Evolutionary conservation across 1,140 invertebrate species (phyloP).

Genomic region (Nomia melanderi): DNA sequence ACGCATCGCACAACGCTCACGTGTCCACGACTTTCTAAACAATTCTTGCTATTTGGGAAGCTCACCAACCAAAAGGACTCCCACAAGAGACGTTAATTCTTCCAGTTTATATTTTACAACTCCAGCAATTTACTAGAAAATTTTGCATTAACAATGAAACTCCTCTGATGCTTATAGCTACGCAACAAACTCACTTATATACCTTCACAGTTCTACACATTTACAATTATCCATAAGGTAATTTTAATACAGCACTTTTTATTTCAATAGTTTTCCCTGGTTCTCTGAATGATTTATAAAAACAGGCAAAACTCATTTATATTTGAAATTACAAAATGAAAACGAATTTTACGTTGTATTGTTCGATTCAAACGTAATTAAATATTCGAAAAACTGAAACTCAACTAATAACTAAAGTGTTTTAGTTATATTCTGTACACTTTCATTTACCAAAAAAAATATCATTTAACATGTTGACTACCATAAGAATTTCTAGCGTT

Average conservation of each 20-base stretch:
- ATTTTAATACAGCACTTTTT: background rate
- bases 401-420: too few species aligned
- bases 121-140: background rate
- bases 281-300: too few species aligned
- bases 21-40: slow-evolving; percentile 24
- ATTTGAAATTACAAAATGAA: too few species aligned
- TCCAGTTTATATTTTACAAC: slow-evolving; percentile 23
- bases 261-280: too few species aligned
- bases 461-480: too few species aligned
- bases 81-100: slow-evolving; percentile 11
- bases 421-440: too few species aligned
- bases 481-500: too few species aligned
- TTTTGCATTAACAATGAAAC: background rate
- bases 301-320: too few species aligned
- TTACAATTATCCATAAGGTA: slow-evolving; percentile 17
- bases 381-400: too few species aligned
- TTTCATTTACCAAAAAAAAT: too few species aligned
- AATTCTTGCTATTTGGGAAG: slow-evolving; percentile 28
- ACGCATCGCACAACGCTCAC: slow-evolving; percentile 47
- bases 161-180: background rate
- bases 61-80: background rate
- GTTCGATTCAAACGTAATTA: too few species aligned
- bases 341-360: too few species aligned
- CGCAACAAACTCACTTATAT: background rate
- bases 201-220: background rate